A percentile compares a stretch with the other conserved stretches of the same genome.
phyloP scores from a whole-genome alignment of 2,797 vertebrate genomes.

The Phrynocephalus vlangalii region DNA sequence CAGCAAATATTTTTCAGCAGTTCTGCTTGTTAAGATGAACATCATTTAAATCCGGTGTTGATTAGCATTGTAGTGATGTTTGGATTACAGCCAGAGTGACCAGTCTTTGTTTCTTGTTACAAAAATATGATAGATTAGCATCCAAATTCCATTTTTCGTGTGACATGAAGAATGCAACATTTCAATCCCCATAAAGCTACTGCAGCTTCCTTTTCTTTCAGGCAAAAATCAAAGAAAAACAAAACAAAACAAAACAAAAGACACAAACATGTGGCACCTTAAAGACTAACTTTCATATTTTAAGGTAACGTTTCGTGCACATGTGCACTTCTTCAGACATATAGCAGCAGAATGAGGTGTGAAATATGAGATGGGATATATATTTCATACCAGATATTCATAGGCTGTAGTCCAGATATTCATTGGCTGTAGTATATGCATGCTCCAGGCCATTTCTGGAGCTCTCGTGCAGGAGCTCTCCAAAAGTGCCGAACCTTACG shows the following conservation, averaged over 20 bases:
- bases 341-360: no score
- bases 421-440: background rate
- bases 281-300: no score
- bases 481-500: no score
- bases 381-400: no score
- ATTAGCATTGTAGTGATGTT: conserved; percentile 24
- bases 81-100: conserved; percentile 8
- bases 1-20: conserved; percentile 28
- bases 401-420: background rate
- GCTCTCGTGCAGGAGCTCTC: no score
- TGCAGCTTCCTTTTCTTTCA: no score
- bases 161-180: background rate
- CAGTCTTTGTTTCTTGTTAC: background rate
- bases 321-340: no score
- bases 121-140: background rate
- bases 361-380: no score
- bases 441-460: background rate
- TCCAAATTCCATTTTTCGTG: background rate
- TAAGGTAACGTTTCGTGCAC: no score
- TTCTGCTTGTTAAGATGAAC: background rate
- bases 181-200: background rate
- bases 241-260: no score
- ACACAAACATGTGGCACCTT: no score
- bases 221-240: no score
- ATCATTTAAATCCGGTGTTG: conserved; percentile 17